Evolutionary conservation across 1,140 invertebrate species (phyloP).

Genomic region (Diorhabda elongata): DNA sequence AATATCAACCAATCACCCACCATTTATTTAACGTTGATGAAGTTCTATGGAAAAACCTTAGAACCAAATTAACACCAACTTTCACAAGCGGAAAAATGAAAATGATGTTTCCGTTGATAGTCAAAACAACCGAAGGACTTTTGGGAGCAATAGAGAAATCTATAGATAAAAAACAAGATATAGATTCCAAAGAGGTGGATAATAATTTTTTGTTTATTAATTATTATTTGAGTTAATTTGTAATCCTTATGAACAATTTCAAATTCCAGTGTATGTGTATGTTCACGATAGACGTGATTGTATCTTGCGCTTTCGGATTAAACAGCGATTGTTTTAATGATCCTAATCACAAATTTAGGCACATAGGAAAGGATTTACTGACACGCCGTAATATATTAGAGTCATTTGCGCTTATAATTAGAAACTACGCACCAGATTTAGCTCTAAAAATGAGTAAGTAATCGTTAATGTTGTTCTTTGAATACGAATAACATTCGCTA

Average conservation of each 20-base stretch:
- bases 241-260: not conserved
- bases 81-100: conserved; percentile 54
- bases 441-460: conserved; percentile 8
- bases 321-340: conserved; percentile 56
- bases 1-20: conserved; percentile 48
- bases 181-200: conserved; percentile 49
- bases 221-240: not conserved
- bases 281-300: conserved; percentile 63
- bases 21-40: conserved; percentile 50
- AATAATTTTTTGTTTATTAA: not conserved
- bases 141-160: conserved; percentile 38
- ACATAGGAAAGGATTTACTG: conserved; percentile 16
- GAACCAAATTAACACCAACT: conserved; percentile 49
- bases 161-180: conserved; percentile 29
- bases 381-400: not conserved
- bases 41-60: conserved; percentile 49
- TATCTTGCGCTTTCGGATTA: conserved; percentile 59
- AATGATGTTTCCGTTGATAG: conserved; percentile 44
- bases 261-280: conserved; percentile 48
- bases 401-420: not conserved
- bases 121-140: conserved; percentile 38
- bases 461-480: no score
- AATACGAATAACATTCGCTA: no score
- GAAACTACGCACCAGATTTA: conserved; percentile 13
- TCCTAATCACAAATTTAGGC: conserved; percentile 52